Evolutionary conservation across 2,888 invertebrate genomes (phyloP), one percentile per base, ranked within the genome.

Genomic region (Alcis repandata): DNA sequence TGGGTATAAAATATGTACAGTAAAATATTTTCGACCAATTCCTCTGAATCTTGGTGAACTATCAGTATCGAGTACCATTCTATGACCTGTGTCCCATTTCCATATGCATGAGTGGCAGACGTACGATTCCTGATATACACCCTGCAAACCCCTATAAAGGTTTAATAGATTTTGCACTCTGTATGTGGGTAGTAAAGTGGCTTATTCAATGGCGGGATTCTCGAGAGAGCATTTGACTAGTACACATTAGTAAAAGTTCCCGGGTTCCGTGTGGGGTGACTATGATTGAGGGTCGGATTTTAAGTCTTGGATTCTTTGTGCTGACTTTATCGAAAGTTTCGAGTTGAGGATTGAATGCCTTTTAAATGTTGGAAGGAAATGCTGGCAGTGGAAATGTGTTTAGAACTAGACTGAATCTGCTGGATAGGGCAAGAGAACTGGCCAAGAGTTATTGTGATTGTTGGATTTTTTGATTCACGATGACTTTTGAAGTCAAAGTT

Each of bases 191-290:
- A 64, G 74, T 86, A 90, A 78, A 81, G 87, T 76, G 74, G 78
- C 76, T 83, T 88, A 87, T 92, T 79, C 81, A 74, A 78, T 79
- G 83, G 72, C 71, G 70, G 68, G 75, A 81, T 75, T 77, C 90
- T 86, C 90, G 79, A 86, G 90, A 89, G 91, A 90, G 91, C 91
- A 92, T 92, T 92, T 92, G 92, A 91, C 92, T 92, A 90, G 89
- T 84, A 85, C 88, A 87, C 89, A 92, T 92, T 92, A 92, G 91
- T 92, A 91, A 92, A 91, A 91, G 89, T 90, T 91, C 87, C 85
- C 86, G 82, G 79, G 86, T 84, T 85, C 80, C 75, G 74, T 68
- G 75, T 87, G 81, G 79, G 82, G 87, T 83, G 76, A 74, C 88
- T 79, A 85, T 83, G 76, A 70, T 70, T 68, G 69, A 69, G 64